Percentiles rank a stretch among this genome's conserved stretches.
phyloP scores from a whole-genome alignment of 2,888 invertebrate species.

The Glaucopsyche alexis region DNA sequence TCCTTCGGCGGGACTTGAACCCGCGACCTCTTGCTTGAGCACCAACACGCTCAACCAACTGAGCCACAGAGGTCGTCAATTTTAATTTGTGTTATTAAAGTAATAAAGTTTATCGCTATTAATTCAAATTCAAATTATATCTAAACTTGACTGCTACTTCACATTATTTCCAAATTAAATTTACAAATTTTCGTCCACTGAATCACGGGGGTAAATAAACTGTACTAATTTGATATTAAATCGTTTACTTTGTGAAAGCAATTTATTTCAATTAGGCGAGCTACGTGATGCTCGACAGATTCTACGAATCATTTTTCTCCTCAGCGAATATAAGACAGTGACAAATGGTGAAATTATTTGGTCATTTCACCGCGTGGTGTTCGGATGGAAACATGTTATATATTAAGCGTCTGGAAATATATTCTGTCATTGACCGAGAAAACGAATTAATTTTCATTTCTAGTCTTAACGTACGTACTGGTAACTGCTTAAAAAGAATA shows the following conservation, averaged over 20 bases:
- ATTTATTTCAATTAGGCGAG: conserved; percentile 76
- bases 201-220: conserved; percentile 19
- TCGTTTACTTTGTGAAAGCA: conserved; percentile 58
- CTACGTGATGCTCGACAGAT: conserved; percentile 67
- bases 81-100: no score
- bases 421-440: neutral
- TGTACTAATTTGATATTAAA: conserved; percentile 40
- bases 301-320: conserved; percentile 75
- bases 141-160: neutral
- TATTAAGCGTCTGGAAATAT: neutral
- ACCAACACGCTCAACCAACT: no score
- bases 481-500: no score
- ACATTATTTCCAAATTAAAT: neutral
- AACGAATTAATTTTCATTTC: neutral
- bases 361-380: conserved; percentile 53
- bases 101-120: no score
- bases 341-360: conserved; percentile 73
- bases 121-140: neutral
- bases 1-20: no score
- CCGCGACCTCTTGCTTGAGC: no score
- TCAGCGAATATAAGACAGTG: conserved; percentile 66
- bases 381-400: neutral
- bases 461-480: neutral
- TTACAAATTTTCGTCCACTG: neutral
- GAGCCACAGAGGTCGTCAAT: no score